Conservation (phyloP, 2,113 vertebrate genomes). For the Oryzias curvinotus region DNA sequence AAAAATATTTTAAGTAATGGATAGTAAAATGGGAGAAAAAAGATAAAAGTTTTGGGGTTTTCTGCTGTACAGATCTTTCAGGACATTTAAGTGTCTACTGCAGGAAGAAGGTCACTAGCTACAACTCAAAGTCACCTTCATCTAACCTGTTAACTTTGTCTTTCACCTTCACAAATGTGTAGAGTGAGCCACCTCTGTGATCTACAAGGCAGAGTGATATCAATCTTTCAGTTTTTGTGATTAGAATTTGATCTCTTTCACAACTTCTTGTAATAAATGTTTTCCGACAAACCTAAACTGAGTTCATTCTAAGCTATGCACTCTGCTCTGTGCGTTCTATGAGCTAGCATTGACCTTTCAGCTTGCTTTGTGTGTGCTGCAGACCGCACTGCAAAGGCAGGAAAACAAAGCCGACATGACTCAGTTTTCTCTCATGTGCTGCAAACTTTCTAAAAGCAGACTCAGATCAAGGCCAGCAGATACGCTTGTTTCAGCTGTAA, state of each 20-base stretch:
- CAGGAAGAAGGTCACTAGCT: conserved; percentile 52
- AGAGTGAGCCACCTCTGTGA: too few relatives aligned
- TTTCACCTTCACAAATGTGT: neutral
- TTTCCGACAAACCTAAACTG: too few relatives aligned
- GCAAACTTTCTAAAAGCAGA: neutral
- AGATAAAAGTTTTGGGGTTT: neutral
- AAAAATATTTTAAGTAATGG: neutral
- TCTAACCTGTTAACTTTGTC: conserved; percentile 17
- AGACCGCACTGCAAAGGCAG: fast-evolving
- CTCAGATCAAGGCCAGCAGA: neutral
- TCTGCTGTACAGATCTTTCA: neutral
- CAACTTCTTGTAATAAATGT: too few relatives aligned
- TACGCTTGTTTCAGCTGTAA: neutral
- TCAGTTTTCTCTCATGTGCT: neutral
- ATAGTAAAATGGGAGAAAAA: neutral
- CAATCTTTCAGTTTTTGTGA: too few relatives aligned
- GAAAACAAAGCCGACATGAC: neutral
- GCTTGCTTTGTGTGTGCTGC: neutral
- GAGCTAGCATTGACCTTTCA: neutral
- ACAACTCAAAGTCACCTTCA: conserved; percentile 77
- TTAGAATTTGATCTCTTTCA: too few relatives aligned
- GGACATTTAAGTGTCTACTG: conserved; percentile 5
- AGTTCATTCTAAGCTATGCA: too few relatives aligned
- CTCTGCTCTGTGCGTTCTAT: neutral
- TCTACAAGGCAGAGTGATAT: too few relatives aligned